Evolutionary conservation across 2,113 vertebrate genomes (phyloP), one percentile per base, ranked within the genome.

Genomic region (Arvicanthis niloticus): DNA sequence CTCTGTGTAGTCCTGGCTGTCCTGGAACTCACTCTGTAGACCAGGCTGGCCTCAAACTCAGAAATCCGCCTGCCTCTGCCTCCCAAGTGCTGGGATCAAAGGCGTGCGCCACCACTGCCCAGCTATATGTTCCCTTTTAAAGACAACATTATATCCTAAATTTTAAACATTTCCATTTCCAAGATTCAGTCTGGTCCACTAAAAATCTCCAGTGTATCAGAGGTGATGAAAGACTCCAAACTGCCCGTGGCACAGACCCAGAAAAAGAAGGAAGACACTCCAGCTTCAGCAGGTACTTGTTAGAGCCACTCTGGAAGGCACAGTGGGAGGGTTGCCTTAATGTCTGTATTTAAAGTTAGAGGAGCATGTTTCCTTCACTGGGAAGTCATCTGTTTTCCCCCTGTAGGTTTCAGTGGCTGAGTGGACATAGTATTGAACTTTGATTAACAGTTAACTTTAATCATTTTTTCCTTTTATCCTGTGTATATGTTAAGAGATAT

Each of bases 141-240:
- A 82, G 88, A n/a, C 12, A 65, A 24, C 73, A 76, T 84, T 88
- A 9, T 75, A 68, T 80, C 48, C 88, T 73, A 94, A 96, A 91
- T 84, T 26, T 95, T 91, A 89, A 85, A 86, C 93, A 91, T 97
- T 76, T 97, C 94, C 9, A 4, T 92, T 98, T 73, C 94, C 75
- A 96, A 99, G 98, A 37, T 97, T 85, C 97, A 99, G 72, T 76
- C 98, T 92, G 99, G 99, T 85, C 98, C 98, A 19, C 95, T 98
- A 67, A 99, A 99, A 98, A 99, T 99, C 82, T 99, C 99, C 1
- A 99, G 99, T 24, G 98, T 99, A 96, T 96, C 98, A 95, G 99
- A 99, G 96, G 98, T 99, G 85, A 98, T 98, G 93, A 99, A 99
- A 90, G 99, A 99, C 21, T 98, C 98, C 22, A 99, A 99, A 89